phyloP scores from a whole-genome alignment of 2,888 invertebrate genomes.

The Calliopum simillimum region DNA sequence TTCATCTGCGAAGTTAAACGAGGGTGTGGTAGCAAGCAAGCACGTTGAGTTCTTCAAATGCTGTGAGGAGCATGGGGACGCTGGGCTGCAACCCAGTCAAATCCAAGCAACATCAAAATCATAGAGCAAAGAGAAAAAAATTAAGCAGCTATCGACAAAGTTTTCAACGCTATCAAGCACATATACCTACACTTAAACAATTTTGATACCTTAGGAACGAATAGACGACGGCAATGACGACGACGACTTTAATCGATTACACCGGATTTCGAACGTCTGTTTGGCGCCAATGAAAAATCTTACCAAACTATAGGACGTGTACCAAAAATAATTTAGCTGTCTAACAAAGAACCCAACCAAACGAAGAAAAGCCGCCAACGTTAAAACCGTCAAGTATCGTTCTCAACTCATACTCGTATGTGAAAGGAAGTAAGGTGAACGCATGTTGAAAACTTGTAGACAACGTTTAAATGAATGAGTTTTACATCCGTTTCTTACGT shows the following conservation, averaged over 20 bases:
- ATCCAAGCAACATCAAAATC: too few relatives aligned
- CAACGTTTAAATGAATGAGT: constrained; percentile 65
- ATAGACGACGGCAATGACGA: constrained; percentile 13
- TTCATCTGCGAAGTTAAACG: not conserved
- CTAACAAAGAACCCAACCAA: constrained; percentile 1
- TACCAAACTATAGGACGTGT: constrained; percentile 55
- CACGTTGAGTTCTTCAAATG: not conserved
- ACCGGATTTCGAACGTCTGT: constrained; percentile 59
- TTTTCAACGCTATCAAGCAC: too few relatives aligned
- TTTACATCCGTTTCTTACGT: constrained; percentile 58
- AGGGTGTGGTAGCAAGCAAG: not conserved
- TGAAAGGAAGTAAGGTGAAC: constrained; percentile 41
- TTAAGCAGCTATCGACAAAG: not conserved
- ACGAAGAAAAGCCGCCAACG: constrained; percentile 44
- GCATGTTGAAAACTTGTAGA: constrained; percentile 60
- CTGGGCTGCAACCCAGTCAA: too few relatives aligned
- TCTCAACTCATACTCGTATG: constrained; percentile 35
- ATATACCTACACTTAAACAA: too few relatives aligned
- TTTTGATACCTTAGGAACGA: too few relatives aligned
- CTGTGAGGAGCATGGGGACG: too few relatives aligned
- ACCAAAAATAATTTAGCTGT: constrained; percentile 14
- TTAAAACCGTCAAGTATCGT: not conserved
- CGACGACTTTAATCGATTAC: constrained; percentile 57
- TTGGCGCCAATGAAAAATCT: constrained; percentile 58
- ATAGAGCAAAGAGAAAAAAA: not conserved